Base-by-base conservation (phyloP, 1,140 invertebrate species). In the Ips typographus region DNA sequence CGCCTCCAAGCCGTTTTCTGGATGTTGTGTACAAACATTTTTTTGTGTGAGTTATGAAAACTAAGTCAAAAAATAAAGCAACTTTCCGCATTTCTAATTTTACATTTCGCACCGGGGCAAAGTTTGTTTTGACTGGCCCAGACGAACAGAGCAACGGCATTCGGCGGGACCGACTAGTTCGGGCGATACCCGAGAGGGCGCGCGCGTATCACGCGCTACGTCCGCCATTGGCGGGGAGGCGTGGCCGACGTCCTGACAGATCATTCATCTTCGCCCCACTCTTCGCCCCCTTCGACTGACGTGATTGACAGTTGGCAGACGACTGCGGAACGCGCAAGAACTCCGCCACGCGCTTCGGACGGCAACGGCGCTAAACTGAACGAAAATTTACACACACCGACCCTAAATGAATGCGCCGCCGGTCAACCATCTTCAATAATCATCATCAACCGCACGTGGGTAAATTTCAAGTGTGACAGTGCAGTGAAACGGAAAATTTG, bases 301-400 rank as follows among this genome's bases (percentile, higher is more conserved):
- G 83, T 85, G 85, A 86, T 86, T 86, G 85, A 86, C 85, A 86
- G 85, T 86, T 86, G 83, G 85, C 84, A 85, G 85, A 85, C 84
- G 84, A 85, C 85, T 85, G 84, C 84, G 84, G 84, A 84, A 79
- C 83, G 84, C 84, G 85, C 84, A 85, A 83, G 84, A 84, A 81
- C 84, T 80, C 78, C 77, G 79, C 75, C 22, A 78, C 78, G 77
- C 77, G 74, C 71, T 76, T 68, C 71, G 74, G 71, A 73, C 70
- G 62, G 67, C 63, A 73, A 22, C 73, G 73, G 77, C 71, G 75
- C 72, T 71, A 59, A 71, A 71, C 64, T 22, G 49, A 73, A 73
- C 69, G 70, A 65, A 63, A 59, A 71, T 66, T 59, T 68, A 61
- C 61, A 67, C 67, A 76, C 69, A 77, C 70, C 71, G 72, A 72